phyloP scores from a whole-genome alignment of 2,113 vertebrate genomes.

The Paratilapia polleni region DNA sequence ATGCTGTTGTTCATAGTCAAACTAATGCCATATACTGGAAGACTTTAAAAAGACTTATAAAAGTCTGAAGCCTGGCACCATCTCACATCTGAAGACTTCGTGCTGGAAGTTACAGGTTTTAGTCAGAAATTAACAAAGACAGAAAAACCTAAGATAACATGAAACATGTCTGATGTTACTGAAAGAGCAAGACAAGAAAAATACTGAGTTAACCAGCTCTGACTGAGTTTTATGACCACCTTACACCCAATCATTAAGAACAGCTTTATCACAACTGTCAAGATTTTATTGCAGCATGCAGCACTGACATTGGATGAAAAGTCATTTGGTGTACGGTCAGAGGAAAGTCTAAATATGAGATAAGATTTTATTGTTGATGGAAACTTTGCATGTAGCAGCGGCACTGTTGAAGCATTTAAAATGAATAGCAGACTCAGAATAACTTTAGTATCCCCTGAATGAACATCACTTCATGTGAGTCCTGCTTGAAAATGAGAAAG shows the following conservation, averaged over 20 bases:
- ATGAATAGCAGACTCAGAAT: background rate
- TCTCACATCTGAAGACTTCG: background rate
- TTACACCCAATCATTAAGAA: background rate
- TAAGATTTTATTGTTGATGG: background rate
- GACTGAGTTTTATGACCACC: background rate
- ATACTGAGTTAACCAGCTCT: background rate
- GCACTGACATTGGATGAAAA: background rate
- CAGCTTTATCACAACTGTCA: rapidly evolving
- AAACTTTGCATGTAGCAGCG: background rate
- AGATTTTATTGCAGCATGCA: background rate
- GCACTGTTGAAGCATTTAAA: background rate
- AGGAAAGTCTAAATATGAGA: background rate
- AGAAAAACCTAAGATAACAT: background rate
- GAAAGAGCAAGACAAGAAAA: background rate
- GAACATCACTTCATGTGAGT: too few relatives aligned
- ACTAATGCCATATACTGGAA: background rate
- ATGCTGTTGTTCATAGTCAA: background rate
- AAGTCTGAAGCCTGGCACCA: background rate
- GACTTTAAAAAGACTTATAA: too few relatives aligned
- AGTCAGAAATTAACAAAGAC: background rate
- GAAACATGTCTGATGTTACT: background rate
- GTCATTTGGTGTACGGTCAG: background rate
- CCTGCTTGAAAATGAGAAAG: too few relatives aligned
- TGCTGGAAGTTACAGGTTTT: background rate
- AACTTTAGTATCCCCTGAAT: too few relatives aligned